Percentiles rank a stretch among this genome's conserved stretches.
These are phyloP conservation scores for Peromyscus nudipes DNA, from an alignment of 2,797 vertebrate genomes.

Conservation along the genomic window DNA sequence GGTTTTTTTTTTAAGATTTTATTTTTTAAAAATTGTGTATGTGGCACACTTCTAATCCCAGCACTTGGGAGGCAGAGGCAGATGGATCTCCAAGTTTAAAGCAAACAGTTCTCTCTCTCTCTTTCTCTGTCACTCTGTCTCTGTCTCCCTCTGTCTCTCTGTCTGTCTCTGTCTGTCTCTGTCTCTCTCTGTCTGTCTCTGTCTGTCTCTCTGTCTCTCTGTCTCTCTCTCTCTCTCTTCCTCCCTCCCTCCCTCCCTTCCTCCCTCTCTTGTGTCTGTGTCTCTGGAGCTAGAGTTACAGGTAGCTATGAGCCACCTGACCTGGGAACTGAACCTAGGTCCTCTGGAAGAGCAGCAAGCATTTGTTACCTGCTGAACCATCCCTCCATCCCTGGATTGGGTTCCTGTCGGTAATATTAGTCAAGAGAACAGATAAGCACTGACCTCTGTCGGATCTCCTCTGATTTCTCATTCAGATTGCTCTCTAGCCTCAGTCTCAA, in stretches of 20 bases:
- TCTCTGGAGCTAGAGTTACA: not conserved
- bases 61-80: not conserved
- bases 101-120: not conserved
- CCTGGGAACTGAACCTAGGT: not conserved
- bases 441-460: not conserved
- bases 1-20: not conserved
- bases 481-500: not conserved
- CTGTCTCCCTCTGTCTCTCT: no score
- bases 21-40: not conserved
- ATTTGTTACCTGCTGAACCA: not conserved
- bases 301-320: not conserved
- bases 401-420: not conserved
- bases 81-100: not conserved
- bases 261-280: no score
- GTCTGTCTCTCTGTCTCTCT: not conserved
- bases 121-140: no score
- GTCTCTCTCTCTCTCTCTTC: no score
- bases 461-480: not conserved
- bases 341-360: not conserved
- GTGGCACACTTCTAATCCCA: not conserved
- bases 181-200: not conserved
- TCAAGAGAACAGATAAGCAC: not conserved
- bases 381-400: not conserved
- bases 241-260: no score
- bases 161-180: not conserved